Evolutionary conservation across 1,140 invertebrate species (phyloP).

Genomic region (Drosophila littoralis): DNA sequence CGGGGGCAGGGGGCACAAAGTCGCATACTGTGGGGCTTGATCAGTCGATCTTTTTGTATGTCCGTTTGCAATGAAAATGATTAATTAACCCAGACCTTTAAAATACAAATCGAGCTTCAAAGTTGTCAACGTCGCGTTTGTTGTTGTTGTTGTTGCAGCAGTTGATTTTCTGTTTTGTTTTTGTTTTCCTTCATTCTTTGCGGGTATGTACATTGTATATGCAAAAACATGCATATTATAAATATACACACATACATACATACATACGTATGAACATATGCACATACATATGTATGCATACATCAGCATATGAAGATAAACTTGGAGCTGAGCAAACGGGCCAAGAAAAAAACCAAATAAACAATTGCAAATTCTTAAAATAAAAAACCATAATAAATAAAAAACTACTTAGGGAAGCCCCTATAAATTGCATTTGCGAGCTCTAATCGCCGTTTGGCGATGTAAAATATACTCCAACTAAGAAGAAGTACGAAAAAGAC

Average conservation of each 20-base stretch:
- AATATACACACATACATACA: neutral
- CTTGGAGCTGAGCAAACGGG: neutral
- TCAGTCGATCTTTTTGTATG: conserved; percentile 13
- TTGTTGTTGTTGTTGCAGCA: neutral
- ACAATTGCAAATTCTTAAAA: neutral
- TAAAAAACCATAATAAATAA: neutral
- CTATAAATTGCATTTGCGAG: neutral
- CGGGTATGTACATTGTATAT: neutral
- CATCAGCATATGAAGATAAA: neutral
- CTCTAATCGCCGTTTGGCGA: neutral
- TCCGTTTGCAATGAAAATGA: conserved; percentile 62
- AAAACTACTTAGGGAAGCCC: neutral
- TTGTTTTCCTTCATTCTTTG: conserved; percentile 17
- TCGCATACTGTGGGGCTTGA: neutral
- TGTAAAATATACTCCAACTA: too few species aligned
- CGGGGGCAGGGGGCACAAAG: neutral
- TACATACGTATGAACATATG: neutral
- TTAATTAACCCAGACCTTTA: conserved; percentile 80
- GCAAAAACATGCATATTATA: neutral
- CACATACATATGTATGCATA: neutral
- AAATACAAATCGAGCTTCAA: conserved; percentile 52
- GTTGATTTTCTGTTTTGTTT: conserved; percentile 14
- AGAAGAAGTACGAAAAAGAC: too few species aligned
- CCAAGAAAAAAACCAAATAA: neutral
- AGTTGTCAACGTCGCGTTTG: conserved; percentile 7